Evolutionary conservation across 2,797 vertebrate species (phyloP), one percentile per base, ranked within the genome.

Genomic region (Chiroxiphia lanceolata): DNA sequence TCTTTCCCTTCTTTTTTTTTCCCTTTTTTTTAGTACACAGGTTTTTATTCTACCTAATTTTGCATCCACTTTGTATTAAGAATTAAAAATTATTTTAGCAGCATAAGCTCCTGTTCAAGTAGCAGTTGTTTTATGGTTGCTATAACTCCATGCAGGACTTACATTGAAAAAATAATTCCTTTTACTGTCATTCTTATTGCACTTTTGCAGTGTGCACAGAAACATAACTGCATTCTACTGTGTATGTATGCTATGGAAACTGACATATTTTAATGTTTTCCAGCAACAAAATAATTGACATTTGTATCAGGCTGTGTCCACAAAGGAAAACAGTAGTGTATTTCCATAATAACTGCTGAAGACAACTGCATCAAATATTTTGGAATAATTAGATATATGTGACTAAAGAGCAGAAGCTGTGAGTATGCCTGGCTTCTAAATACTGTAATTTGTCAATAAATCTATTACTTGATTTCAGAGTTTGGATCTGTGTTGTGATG

Each of bases 361-460:
- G 27, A 64, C 0, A 17, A 31, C 40, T 75, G 50, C 50, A 54
- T 90, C 36, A 91, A 92, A 57, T 89, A 68, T 89, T 97, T 95
- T 96, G 74, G 72, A 96, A 90, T 93, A 92, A 95, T 89, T 92
- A 87, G n/a, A 82, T 85, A 83, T 48, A 65, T 44, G 79, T 86
- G 71, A 95, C 92, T 95, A 96, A 95, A 92, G 67, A 95, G 80
- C 77, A 89, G 93, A 96, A 97, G 92, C 83, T 36, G 4, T 36
- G 23, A 95, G 67, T 84, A n/a, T 96, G 83, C 96, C 92, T 97
- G 91, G 95, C 94, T 95, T 96, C 89, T 96, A 95, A 96, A 86
- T 95, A 74, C 93, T 96, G 83, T 94, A 96, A 94, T 82, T 97
- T 97, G 88, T 96, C 96, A 98, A 98, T 98, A 98, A 98, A 98